These are phyloP conservation scores for Myrmecobius fasciatus DNA, from an alignment of 2,113 vertebrate genomes.

Conservation along the genomic window DNA sequence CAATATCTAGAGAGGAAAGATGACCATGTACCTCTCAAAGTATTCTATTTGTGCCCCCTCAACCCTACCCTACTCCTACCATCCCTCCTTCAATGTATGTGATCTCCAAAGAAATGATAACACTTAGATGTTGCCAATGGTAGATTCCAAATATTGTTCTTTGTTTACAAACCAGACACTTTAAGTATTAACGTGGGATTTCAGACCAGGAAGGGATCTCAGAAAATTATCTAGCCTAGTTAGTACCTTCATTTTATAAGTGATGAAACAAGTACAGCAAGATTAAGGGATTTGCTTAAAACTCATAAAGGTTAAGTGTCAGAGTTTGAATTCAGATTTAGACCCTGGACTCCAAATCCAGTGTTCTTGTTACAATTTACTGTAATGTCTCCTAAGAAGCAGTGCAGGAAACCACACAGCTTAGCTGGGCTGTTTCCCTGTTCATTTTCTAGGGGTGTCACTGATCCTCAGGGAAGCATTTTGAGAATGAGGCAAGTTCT, in stretches of 20 bases:
- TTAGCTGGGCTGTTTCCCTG: not conserved
- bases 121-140: not conserved
- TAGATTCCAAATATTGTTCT: not conserved
- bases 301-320: not conserved
- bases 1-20: not conserved
- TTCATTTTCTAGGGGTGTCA: not conserved
- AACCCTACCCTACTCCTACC: too few species aligned
- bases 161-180: slow-evolving; percentile 2
- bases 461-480: slow-evolving; percentile 44
- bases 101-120: not conserved
- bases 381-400: not conserved
- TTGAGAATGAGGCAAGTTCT: slow-evolving; percentile 56
- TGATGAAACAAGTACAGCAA: not conserved
- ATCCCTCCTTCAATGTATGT: not conserved
- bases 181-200: not conserved
- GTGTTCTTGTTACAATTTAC: not conserved
- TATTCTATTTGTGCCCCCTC: not conserved
- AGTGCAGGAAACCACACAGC: not conserved
- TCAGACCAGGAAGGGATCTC: not conserved
- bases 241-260: not conserved
- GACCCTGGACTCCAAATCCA: not conserved
- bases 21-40: not conserved
- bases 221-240: not conserved
- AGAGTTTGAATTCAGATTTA: not conserved
- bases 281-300: not conserved